Evolutionary conservation across 2,888 invertebrate genomes (phyloP), one percentile per base, ranked within the genome.

Genomic region (Onthophagus sagittarius): DNA sequence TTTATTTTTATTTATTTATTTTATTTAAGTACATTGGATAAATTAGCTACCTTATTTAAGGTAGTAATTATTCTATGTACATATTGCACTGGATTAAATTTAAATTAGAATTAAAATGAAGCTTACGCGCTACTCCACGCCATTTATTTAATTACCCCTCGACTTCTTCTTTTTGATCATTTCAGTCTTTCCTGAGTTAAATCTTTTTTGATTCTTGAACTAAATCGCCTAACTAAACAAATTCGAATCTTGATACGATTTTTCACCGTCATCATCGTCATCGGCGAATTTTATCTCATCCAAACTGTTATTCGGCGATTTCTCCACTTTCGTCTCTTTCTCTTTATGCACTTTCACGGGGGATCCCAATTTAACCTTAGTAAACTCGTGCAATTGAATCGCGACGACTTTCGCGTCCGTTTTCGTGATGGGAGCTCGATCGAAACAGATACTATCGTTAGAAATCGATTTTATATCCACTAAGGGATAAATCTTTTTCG

Each of bases 211-310:
- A 67, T n/a, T 15, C 15, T 32, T n/a, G 5, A 67, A 0, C 3
- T n/a, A 67, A 67, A 15, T 5, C 23, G 23, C 67, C 67, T 67
- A 23, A 23, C 71, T 53, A 71, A 62, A 23, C 80, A 84, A 81
- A 82, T 84, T 84, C 69, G 82, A 82, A 80, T 84, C 83, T 77
- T 84, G 84, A 84, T 84, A 84, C 82, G 82, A 79, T 72, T 79
- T 81, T 76, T 80, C 83, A 75, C 77, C 79, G 73, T 78, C 39
- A 31, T 80, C 80, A 15, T 84, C 85, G 1, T 90, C 90, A 0
- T 90, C 90, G 5, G 90, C 93, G 81, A 90, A 93, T 80, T 89
- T 90, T 69, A 93, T 89, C 78, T 92, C 92, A 71, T 89, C 89
- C 72, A 90, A 85, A 78, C 89, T 88, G 69, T 88, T 86, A 76